Conservation (phyloP, 2,113 vertebrate genomes). For the Rattus norvegicus region DNA sequence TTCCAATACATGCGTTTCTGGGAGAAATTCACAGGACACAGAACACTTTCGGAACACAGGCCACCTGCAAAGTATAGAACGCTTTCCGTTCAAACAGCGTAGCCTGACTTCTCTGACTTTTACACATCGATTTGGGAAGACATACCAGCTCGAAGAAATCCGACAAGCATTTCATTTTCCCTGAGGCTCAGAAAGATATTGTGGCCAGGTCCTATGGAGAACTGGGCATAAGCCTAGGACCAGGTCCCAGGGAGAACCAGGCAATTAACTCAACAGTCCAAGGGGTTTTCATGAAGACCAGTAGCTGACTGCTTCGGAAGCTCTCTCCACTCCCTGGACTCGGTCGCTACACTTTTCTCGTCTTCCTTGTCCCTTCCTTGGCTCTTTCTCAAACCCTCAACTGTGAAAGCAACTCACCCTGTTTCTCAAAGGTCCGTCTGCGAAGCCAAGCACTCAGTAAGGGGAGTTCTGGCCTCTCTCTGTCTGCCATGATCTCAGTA, state of each 20-base stretch:
- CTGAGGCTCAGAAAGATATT: background rate
- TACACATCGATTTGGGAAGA: background rate
- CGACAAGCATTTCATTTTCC: background rate
- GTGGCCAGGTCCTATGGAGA: background rate
- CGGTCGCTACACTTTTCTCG: no score
- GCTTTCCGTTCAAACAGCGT: background rate
- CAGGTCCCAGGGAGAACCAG: background rate
- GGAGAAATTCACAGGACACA: no score
- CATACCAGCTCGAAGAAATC: background rate
- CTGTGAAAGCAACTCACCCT: background rate
- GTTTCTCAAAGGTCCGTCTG: background rate
- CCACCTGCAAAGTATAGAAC: background rate
- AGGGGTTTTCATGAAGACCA: no score
- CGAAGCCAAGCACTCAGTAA: background rate
- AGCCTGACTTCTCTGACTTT: background rate
- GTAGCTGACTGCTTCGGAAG: background rate
- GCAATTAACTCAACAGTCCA: no score
- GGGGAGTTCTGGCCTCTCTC: background rate
- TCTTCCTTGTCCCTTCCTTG: background rate
- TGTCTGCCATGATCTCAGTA: background rate
- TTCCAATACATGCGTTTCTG: background rate
- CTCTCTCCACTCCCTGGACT: background rate
- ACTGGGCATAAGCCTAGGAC: background rate
- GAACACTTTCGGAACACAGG: no score
- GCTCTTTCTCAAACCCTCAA: background rate